Base-by-base conservation (phyloP, 2,888 invertebrate species). In the Tuta absoluta region DNA sequence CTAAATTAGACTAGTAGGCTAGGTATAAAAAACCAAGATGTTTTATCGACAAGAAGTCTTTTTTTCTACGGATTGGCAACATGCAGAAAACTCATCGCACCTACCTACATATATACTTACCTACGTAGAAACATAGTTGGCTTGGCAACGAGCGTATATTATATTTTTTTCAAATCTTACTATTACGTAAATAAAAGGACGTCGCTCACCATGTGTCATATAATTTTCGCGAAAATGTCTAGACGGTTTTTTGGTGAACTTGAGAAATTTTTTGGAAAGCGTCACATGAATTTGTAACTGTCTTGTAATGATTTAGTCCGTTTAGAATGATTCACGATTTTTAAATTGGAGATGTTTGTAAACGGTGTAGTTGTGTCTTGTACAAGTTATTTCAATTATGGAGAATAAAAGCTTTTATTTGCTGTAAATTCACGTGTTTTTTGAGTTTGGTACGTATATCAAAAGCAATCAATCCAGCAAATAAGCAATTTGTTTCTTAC, bases 151-250 rank as follows among this genome's bases (percentile, higher is more conserved):
- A 33, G 56, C 5, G 33, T 14, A 56, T n/a, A n/a, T n/a, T n/a
- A n/a, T 56, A 56, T 56, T 28, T 12, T 53, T 28, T 24, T 53
- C 12, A 53, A n/a, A 56, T 56, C 28, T 4, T 17, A 33, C 28
- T 23, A 56, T 56, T 56, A 33, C 33, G 56, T 56, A 56, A 56
- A 56, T 28, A 28, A 53, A n/a, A 56, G 56, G 28, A 56, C 56
- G 24, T 56, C 33, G 56, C 33, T 19, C 56, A 56, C 56, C 17
- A n/a, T 33, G 56, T 33, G 28, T 56, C 28, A 56, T 33, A 56
- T 24, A 56, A 56, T 28, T 14, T 28, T 33, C 33, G 24, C 12
- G 33, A 33, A 56, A 28, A 17, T 10, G 56, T 56, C 56, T 56
- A 56, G 56, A 56, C 56, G 56, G 21, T 53, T 56, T 56, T 56